A percentile compares a stretch with the other conserved stretches of the same genome.
phyloP scores from a whole-genome alignment of 2,797 vertebrate species.

The Rhinoraja longicauda region DNA sequence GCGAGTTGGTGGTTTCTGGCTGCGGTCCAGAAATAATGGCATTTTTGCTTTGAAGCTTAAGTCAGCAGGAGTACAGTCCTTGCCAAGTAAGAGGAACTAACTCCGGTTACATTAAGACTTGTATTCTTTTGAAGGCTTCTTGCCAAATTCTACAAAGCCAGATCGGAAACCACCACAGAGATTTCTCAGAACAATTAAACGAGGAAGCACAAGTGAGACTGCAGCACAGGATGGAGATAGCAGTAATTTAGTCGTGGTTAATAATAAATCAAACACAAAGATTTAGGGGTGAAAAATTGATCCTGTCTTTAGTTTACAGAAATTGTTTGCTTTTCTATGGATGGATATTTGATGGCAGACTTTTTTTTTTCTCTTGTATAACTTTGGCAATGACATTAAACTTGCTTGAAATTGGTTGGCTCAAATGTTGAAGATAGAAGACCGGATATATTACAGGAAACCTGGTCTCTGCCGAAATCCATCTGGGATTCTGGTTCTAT shows the following conservation, averaged over 20 bases:
- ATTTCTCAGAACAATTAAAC: slow-evolving; percentile 54
- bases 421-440: slow-evolving; percentile 23
- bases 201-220: slow-evolving; percentile 52
- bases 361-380: background rate
- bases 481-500: slow-evolving; percentile 33
- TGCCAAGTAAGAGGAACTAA: slow-evolving; percentile 61
- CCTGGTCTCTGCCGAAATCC: slow-evolving; percentile 20
- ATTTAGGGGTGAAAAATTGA: slow-evolving; percentile 19
- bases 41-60: slow-evolving; percentile 59
- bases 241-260: background rate
- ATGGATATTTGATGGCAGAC: slow-evolving; percentile 19
- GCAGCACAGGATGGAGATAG: background rate
- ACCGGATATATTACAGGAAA: slow-evolving; percentile 31
- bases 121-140: slow-evolving; percentile 47
- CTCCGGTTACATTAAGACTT: slow-evolving; percentile 55
- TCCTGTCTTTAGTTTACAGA: slow-evolving; percentile 9
- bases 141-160: slow-evolving; percentile 57
- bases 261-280: background rate
- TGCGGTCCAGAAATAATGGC: slow-evolving; percentile 55
- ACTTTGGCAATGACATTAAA: background rate
- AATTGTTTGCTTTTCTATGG: background rate
- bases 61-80: slow-evolving; percentile 54
- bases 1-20: slow-evolving; percentile 56
- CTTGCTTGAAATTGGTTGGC: background rate
- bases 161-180: slow-evolving; percentile 61